Evolutionary conservation across 2,888 invertebrate genomes (phyloP).

Genomic region (Aphidoletes aphidimyza): DNA sequence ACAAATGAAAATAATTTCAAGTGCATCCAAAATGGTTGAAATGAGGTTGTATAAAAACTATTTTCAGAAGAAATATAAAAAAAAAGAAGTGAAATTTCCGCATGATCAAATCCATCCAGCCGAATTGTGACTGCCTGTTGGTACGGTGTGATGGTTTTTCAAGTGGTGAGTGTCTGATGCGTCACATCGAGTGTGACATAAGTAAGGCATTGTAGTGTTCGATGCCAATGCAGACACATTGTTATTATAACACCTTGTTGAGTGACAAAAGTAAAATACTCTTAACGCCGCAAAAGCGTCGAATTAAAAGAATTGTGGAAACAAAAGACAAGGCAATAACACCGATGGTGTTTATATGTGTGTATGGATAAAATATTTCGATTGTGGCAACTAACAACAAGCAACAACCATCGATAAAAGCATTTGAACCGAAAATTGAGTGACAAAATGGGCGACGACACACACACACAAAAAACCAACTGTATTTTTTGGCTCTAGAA

Average conservation of each 20-base stretch:
- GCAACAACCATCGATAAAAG: neutral
- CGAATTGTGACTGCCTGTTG: neutral
- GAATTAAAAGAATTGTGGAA: no score
- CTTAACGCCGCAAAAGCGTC: neutral
- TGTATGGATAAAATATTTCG: neutral
- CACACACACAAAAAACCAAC: no score
- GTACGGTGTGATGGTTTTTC: neutral
- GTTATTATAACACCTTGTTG: constrained; percentile 26
- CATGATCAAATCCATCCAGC: neutral
- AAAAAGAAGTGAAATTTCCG: no score
- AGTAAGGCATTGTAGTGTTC: neutral
- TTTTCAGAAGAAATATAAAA: neutral
- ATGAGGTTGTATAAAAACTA: neutral
- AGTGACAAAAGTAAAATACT: neutral
- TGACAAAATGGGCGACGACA: neutral
- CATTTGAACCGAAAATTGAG: constrained; percentile 9
- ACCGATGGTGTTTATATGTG: neutral
- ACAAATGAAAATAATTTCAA: neutral
- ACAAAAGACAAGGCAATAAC: no score
- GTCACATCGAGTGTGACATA: no score
- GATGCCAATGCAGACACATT: neutral
- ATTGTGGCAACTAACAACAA: neutral
- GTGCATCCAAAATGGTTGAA: no score
- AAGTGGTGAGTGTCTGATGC: neutral
- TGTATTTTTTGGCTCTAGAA: neutral